Evolutionary conservation across 2,888 invertebrate species (phyloP).

Genomic region (Phlogophora meticulosa): DNA sequence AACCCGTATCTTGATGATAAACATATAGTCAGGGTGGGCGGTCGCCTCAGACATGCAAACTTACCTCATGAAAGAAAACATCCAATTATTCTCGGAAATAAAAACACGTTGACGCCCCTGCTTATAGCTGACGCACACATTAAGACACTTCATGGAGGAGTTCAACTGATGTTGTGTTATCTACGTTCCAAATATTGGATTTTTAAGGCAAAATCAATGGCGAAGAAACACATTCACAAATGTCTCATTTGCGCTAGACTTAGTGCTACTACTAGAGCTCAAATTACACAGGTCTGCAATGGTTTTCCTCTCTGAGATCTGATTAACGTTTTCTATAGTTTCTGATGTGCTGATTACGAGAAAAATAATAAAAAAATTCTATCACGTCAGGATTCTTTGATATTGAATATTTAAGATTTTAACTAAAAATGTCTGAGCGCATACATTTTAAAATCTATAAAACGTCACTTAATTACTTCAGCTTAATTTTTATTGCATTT

Average conservation of each 20-base stretch:
- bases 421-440: no score
- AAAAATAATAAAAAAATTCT: no score
- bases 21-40: slow-evolving; percentile 6
- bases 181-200: no score
- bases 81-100: slow-evolving; percentile 1
- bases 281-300: no score
- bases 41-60: slow-evolving; percentile 8
- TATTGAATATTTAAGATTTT: no score
- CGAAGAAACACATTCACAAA: slow-evolving; percentile 1
- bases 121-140: neutral
- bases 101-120: neutral
- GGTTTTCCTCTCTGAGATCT: no score
- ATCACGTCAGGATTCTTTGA: no score
- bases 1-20: slow-evolving; percentile 3
- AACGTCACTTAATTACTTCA: no score
- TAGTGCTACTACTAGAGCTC: neutral
- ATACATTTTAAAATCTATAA: no score
- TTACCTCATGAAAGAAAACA: neutral
- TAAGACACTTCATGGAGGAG: slow-evolving; percentile 3
- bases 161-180: slow-evolving; percentile 4
- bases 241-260: neutral
- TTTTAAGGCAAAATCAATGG: neutral
- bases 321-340: no score
- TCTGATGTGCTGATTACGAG: no score
- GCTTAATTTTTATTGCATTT: no score